phyloP scores from a whole-genome alignment of 64 coral and sea anemone genomes.

The Orbicella faveolata region DNA sequence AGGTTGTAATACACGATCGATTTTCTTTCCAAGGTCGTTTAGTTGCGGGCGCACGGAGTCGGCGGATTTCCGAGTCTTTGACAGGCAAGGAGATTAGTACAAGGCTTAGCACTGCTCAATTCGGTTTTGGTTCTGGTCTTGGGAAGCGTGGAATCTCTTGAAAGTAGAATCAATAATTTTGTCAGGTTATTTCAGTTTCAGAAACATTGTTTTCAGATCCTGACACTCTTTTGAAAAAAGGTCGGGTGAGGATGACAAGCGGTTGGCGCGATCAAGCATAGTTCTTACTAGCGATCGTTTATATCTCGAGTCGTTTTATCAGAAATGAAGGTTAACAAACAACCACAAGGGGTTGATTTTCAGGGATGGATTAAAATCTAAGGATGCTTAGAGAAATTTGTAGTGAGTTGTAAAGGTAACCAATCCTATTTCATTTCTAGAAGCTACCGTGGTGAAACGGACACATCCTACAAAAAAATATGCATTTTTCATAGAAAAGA shows the following conservation, averaged over 20 bases:
- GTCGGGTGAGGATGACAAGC: not conserved
- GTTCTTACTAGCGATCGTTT: not conserved
- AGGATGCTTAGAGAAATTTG: too few species aligned
- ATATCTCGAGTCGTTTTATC: too few species aligned
- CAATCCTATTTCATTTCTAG: too few species aligned
- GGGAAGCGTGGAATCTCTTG: not conserved
- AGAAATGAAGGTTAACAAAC: too few species aligned
- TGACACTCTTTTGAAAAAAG: not conserved
- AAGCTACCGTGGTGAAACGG: too few species aligned
- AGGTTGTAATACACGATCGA: not conserved
- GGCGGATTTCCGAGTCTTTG: slow-evolving; percentile 19
- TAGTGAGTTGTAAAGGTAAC: too few species aligned
- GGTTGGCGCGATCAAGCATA: not conserved
- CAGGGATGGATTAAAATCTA: too few species aligned
- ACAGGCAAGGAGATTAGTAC: not conserved
- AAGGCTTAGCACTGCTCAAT: not conserved
- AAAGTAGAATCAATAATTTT: not conserved
- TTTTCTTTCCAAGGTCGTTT: not conserved
- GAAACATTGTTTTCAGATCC: not conserved
- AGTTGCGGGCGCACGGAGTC: not conserved
- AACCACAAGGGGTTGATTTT: too few species aligned
- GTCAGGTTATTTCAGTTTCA: not conserved
- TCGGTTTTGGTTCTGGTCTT: not conserved
- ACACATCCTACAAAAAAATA: too few species aligned
- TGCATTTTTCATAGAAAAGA: too few species aligned